Base-by-base conservation (phyloP, 1,140 invertebrate species). In the Antheraea mylitta region DNA sequence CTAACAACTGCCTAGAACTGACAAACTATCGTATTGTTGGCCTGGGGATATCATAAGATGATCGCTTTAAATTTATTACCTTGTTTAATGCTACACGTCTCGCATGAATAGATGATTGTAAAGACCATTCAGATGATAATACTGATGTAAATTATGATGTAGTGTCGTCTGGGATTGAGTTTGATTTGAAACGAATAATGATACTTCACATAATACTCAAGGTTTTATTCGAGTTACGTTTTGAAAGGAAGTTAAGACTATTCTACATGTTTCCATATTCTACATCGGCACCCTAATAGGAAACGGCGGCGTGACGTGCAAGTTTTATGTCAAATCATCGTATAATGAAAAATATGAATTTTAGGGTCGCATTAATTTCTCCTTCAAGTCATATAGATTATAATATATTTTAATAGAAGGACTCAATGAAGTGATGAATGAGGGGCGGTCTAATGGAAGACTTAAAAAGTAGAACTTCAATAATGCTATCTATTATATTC, bases 391-490 rank as follows among this genome's bases (percentile, higher is more conserved):
- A 79, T 83, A 81, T 78, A 77, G 72, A 82, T 82, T 81, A 77
- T 74, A 68, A 79, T 74, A 78, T 79, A 87, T 88, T 87, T 87
- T 85, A 87, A 88, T 86, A 86, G 83, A 88, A 85, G 59, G 87
- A 81, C 73, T 75, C 73, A 75, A 82, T 87, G 82, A 72, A 81
- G 76, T 85, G 85, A 90, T 90, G 86, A 86, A 86, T 87, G 85
- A 83, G 86, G 85, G 83, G 3, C 45, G 45, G 16, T n/a, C 0
- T 53, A 16, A 16, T 53, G 10, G 45, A 53, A 6, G 45, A 53
- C 45, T 2, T 53, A 13, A 53, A 53, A 53, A 13, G 0, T 53
- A 1, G 6, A 53, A n/a, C 13, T 53, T 53, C 0, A 11, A 42
- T 7, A 8, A 42, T 42, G 0, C 1, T 42, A 42, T 42, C 22